phyloP scores from a whole-genome alignment of 2,888 invertebrate species.

The Rhyacophila evoluta region DNA sequence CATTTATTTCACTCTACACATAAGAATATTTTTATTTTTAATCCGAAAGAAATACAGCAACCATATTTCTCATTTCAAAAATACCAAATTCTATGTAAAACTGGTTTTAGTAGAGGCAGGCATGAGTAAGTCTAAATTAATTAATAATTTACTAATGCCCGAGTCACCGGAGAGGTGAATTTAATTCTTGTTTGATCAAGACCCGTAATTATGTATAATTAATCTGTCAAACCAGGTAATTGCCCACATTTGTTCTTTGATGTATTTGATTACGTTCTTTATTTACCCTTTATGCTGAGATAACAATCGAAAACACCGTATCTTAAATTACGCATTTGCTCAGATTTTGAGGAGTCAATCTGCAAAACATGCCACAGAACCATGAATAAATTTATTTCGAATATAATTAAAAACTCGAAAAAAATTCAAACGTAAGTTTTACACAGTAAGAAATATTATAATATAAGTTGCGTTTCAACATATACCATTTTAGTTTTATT shows the following conservation, averaged over 20 bases:
- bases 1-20: too few species aligned
- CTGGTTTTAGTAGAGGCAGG: background rate
- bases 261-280: conserved; percentile 18
- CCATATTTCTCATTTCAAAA: too few species aligned
- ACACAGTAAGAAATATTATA: too few species aligned
- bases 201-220: conserved; percentile 8
- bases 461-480: too few species aligned
- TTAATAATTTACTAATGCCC: conserved; percentile 15
- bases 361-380: background rate
- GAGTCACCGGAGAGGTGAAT: background rate
- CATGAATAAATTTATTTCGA: too few species aligned
- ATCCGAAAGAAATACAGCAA: too few species aligned
- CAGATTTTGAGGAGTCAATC: background rate
- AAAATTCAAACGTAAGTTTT: too few species aligned
- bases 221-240: conserved; percentile 10
- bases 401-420: too few species aligned
- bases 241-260: background rate
- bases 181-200: conserved; percentile 19
- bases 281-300: conserved; percentile 2
- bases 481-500: too few species aligned
- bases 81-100: background rate
- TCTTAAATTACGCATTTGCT: background rate
- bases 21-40: too few species aligned
- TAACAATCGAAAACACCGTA: background rate
- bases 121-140: background rate